phyloP scores from a whole-genome alignment of 2,113 vertebrate genomes.

The Oryzias melastigma region DNA sequence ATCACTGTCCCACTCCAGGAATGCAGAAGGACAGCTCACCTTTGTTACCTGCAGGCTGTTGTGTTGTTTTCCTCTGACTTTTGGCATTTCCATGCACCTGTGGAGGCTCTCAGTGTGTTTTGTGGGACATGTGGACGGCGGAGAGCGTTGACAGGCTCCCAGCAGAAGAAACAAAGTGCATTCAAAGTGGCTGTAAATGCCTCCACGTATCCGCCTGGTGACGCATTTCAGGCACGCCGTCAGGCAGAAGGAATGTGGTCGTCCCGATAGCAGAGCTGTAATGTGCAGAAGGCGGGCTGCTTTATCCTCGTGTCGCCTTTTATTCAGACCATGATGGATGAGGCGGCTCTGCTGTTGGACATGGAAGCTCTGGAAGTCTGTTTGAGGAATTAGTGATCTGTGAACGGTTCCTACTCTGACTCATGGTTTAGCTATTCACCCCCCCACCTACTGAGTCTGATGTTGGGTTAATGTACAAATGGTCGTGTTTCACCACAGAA shows the following conservation, averaged over 20 bases:
- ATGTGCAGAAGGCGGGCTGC: neutral
- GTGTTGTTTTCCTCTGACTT: neutral
- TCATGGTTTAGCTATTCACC: no score
- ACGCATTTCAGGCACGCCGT: conserved; percentile 40
- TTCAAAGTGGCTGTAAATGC: conserved; percentile 9
- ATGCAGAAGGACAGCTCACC: conserved; percentile 24
- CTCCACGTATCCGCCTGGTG: conserved; percentile 20
- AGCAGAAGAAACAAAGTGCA: neutral
- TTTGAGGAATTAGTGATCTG: no score
- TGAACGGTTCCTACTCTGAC: no score
- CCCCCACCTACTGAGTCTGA: no score
- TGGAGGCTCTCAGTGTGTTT: neutral
- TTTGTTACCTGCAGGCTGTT: neutral
- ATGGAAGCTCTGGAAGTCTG: no score
- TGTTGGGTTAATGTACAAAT: no score
- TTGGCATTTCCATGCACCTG: neutral
- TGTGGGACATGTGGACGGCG: no score
- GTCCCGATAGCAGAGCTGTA: conserved; percentile 33
- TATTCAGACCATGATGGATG: neutral
- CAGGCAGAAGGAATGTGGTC: conserved; percentile 71
- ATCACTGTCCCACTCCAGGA: conserved; percentile 24
- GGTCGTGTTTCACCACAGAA: no score
- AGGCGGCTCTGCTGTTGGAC: no score
- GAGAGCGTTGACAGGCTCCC: neutral
- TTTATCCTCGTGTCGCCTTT: neutral